Base-by-base conservation (phyloP, 2,113 vertebrate species). In the Dromiciops gliroides region DNA sequence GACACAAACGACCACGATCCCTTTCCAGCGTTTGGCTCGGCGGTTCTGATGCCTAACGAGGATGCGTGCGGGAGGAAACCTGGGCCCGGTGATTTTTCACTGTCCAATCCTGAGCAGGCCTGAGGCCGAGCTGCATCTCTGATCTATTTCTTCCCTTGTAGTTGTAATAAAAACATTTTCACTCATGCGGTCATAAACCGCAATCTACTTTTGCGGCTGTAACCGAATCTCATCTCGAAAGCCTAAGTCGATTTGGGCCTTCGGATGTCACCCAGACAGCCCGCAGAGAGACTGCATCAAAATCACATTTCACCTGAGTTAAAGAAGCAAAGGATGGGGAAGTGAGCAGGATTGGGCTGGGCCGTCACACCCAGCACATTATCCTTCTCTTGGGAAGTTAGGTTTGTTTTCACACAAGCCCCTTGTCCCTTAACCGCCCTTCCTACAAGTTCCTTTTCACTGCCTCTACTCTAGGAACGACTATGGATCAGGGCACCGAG, bases 191-290 rank as follows among this genome's bases (percentile, higher is more conserved):
- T 49, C 90, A 96, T 96, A 96, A 94, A 94, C 93, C 94, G 2
- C 89, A 96, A 94, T 94, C 92, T 50, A 90, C 94, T 95, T 96
- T 95, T 89, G 95, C 10, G 53, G 92, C 95, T 94, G 44, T 96
- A 97, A 97, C 96, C 90, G 94, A 93, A 94, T 95, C 92, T 51
- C 44, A 51, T 25, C 93, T 92, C 48, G 92, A 97, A 95, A 95
- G 93, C 96, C 44, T 90, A 95, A 95, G 95, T 94, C 96, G 52
- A 92, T 96, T 97, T 94, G 60, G 94, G 93, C 91, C 53, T 95
- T 88, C 93, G 51, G 28, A 48, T 37, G 91, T 50, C 91, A 92
- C 92, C 56, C 51, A 28, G 67, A 90, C 89, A 94, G 90, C 91
- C 91, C 89, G 91, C 91, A 92, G 92, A 94, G 92, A 96, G 95